These are phyloP conservation scores for Epicampocera succincta DNA, from an alignment of 2,888 invertebrate species.

Conservation along the genomic window DNA sequence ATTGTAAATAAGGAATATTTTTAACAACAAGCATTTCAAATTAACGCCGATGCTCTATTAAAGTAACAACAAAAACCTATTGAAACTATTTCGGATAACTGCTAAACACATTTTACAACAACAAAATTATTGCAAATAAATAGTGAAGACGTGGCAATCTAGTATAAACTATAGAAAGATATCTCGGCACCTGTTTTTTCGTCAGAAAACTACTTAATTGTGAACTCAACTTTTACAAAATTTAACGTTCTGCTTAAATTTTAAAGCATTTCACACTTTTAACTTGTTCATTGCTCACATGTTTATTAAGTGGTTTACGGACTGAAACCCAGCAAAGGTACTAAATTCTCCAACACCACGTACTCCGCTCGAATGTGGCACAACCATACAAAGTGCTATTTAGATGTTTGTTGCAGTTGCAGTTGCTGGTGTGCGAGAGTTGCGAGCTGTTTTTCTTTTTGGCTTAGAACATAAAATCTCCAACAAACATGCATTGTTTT, in stretches of 20 bases:
- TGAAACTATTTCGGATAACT: background rate
- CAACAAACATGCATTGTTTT: constrained; percentile 16
- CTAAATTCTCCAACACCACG: constrained; percentile 13
- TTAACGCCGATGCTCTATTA: no score
- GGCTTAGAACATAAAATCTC: background rate
- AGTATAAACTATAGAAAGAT: no score
- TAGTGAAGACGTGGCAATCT: no score
- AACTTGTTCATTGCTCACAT: constrained; percentile 1
- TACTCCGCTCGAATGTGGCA: background rate
- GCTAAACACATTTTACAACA: no score
- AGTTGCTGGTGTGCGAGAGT: background rate
- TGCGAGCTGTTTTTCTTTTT: background rate
- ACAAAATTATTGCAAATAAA: no score
- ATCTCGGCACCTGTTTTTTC: no score
- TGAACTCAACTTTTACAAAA: no score
- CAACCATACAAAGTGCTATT: constrained; percentile 21
- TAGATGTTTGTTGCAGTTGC: constrained; percentile 32
- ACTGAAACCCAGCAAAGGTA: background rate
- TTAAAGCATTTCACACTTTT: background rate
- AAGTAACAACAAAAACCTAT: background rate
- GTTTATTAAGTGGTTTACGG: constrained; percentile 29
- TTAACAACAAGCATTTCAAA: no score
- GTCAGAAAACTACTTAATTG: no score
- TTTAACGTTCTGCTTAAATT: no score
- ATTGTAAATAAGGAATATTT: no score